Percentiles rank a stretch among this genome's conserved stretches.
phyloP scores from a whole-genome alignment of 2,113 vertebrate genomes.

The Bothrops jararaca region DNA sequence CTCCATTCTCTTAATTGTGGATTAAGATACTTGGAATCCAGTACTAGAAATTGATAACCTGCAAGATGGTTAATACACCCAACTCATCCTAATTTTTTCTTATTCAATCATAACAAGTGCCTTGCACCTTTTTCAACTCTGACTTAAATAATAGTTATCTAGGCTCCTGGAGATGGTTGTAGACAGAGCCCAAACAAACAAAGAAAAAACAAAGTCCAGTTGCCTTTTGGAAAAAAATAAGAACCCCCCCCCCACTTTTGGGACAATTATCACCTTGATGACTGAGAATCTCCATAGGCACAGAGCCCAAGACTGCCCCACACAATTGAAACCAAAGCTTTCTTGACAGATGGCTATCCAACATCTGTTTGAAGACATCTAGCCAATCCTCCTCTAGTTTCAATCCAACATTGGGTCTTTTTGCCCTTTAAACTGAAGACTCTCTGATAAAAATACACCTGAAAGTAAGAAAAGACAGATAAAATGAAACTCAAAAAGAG shows the following conservation, averaged over 20 bases:
- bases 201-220: not conserved
- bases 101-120: not conserved
- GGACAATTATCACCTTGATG: not conserved
- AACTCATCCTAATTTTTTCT: not conserved
- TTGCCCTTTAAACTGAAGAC: not conserved
- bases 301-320: not conserved
- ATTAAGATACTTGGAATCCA: too few relatives aligned
- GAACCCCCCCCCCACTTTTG: not conserved
- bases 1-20: not conserved
- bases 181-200: not conserved
- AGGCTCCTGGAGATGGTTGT: not conserved
- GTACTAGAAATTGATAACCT: not conserved
- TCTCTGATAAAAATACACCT: not conserved
- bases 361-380: not conserved
- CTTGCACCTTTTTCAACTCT: not conserved
- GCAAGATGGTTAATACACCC: not conserved
- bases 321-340: not conserved
- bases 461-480: not conserved
- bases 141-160: not conserved
- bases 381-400: not conserved
- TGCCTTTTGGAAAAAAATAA: not conserved
- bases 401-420: not conserved
- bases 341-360: not conserved
- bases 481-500: not conserved
- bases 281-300: not conserved